These are phyloP conservation scores for Drosophila mulleri DNA, from an alignment of 2,888 invertebrate species.

Conservation along the genomic window DNA sequence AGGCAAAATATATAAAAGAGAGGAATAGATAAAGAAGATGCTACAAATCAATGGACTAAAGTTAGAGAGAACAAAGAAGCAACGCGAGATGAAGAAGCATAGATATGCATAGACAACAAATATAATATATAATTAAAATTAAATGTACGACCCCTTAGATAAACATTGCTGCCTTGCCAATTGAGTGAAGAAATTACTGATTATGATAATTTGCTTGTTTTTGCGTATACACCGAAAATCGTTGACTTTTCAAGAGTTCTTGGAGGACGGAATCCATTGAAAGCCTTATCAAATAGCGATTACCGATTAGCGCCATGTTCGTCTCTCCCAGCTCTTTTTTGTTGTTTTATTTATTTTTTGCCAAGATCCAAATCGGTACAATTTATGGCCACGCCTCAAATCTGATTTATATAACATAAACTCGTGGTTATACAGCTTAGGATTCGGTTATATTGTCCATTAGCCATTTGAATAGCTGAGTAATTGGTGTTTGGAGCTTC, in stretches of 20 bases:
- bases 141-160: neutral
- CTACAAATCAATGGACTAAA: too few relatives aligned
- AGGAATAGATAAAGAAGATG: neutral
- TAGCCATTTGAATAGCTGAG: constrained; percentile 8
- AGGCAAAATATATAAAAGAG: too few relatives aligned
- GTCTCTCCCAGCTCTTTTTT: neutral
- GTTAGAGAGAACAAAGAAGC: neutral
- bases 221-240: neutral
- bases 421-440: constrained; percentile 27
- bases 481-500: constrained; percentile 16
- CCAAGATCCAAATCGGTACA: constrained; percentile 47
- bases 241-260: constrained; percentile 32
- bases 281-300: constrained; percentile 44
- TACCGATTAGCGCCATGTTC: constrained; percentile 64
- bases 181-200: constrained; percentile 10
- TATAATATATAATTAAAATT: neutral
- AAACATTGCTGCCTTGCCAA: neutral
- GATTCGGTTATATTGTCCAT: neutral
- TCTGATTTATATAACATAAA: constrained; percentile 71
- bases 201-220: constrained; percentile 20
- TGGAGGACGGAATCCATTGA: constrained; percentile 17
- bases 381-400: constrained; percentile 58
- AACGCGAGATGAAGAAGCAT: neutral
- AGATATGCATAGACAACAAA: neutral
- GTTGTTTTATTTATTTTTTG: neutral